Base-by-base conservation (phyloP, 2,113 vertebrate species). In the Rissa tridactyla region DNA sequence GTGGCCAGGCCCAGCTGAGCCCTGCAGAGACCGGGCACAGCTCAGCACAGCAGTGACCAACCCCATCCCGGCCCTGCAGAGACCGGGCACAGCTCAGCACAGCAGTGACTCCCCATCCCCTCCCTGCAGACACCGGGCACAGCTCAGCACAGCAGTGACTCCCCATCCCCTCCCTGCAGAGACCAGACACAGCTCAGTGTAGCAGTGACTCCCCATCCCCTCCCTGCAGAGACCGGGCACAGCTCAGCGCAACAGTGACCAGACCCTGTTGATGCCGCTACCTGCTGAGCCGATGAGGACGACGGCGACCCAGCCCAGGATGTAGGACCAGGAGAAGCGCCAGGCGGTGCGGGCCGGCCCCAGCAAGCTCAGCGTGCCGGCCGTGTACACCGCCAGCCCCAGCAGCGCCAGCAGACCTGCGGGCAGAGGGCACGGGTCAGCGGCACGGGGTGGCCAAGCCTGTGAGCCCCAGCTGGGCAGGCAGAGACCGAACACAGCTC, bases 241-340 rank as follows among this genome's bases (percentile, higher is more conserved):
- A n/a, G 4, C 49, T 76, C 55, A 60, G 9, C 7, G 2, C 73
- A 44, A n/a, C 71, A 10, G 29, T 46, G 38, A 12, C n/a, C 7
- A 2, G 9, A 11, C 46, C 55, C 8, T 2, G 5, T 7, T 4
- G 44, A 15, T 3, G 10, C 70, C 13, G 7, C 9, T 97, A 98
- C 98, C 98, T 97, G 98, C 98, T 4, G 97, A 96, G 82, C 98
- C 93, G 20, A 96, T 97, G 84, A 99, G 96, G 72, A 98, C 86
- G 27, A 98, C 96, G 9, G 98, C 98, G 11, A 99, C 96, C 99
- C 98, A 99, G 65, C 97, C 98, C 38, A 98, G 97, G 91, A 98
- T 98, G 96, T 98, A 99, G 85, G 98, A 99, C 99, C 99, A 99
- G 47, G 98, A 99, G 85, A 99, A 99, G 38, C 98, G 96, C 99